Evolutionary conservation across 2,113 vertebrate genomes (phyloP).

Genomic region (Terrapene triunguis): DNA sequence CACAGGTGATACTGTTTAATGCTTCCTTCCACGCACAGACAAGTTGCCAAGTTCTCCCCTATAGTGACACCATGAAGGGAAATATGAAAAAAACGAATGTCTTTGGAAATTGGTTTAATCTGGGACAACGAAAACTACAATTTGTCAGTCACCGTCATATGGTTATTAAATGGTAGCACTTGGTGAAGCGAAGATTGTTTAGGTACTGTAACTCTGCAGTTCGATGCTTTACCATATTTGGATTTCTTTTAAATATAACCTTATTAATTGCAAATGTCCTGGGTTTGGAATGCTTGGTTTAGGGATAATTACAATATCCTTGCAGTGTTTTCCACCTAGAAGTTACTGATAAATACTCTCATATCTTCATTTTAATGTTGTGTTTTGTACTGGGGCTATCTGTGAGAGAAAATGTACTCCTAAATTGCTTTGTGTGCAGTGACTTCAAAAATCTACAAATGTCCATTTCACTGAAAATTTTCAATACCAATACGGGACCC

Average conservation of each 20-base stretch:
- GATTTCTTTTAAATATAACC: neutral
- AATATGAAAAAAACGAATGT: neutral
- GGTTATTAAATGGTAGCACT: fast-evolving
- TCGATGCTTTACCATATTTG: neutral
- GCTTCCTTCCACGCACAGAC: neutral
- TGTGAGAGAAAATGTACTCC: conserved; percentile 37
- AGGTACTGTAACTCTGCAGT: neutral
- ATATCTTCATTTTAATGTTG: neutral
- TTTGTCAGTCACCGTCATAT: neutral
- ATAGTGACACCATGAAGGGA: neutral
- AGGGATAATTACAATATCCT: neutral
- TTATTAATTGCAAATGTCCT: neutral
- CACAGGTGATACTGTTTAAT: neutral
- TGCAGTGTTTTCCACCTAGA: neutral
- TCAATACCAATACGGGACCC: neutral
- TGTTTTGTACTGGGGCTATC: neutral
- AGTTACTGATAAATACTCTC: neutral
- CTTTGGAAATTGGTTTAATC: neutral
- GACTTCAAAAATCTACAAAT: conserved; percentile 9
- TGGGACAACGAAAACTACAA: neutral
- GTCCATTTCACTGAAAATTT: conserved; percentile 1
- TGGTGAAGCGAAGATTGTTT: neutral
- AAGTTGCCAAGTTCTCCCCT: neutral
- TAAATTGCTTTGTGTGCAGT: neutral
- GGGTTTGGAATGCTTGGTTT: neutral